Evolutionary conservation across 2,113 vertebrate genomes (phyloP), one percentile per base, ranked within the genome.

Genomic region (Sminthopsis crassicaudata): DNA sequence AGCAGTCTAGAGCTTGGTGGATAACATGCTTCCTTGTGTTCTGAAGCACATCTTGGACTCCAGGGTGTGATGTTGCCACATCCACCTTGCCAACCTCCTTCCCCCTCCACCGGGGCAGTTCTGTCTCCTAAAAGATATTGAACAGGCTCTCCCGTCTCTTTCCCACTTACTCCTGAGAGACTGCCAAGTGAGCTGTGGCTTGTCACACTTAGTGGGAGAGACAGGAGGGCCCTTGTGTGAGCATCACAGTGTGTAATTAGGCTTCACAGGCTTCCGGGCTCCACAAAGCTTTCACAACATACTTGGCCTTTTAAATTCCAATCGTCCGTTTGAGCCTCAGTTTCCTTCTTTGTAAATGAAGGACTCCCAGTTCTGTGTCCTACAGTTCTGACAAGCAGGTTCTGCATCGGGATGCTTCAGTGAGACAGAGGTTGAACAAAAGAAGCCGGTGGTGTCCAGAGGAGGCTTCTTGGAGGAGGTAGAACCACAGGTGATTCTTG

Each of bases 11-110:
- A 11, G 27, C 9, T 76, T 76, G 60, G 60, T 8, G n/a, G 67
- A n/a, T 6, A 8, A 84, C 36, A 84, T 2, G 3, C 42, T 84
- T 84, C n/a, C 16, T 5, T 42, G 67, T 84, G 6, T 84, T 36
- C 7, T 84, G 67, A 84, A 76, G 36, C 67, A 42, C 6, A 42
- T 7, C 67, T 84, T 54, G 23, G 46, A 24, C 48, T 2, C 0
- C 0, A 67, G 92, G 46, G 27, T 5, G 1, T 42, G 67, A n/a
- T 42, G n/a, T 60, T 53, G 91, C 42, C 52, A 94, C 76, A 50
- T 19, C 0, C 10, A 42, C 42, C 16, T n/a, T 14, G 22, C 30
- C 0, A 2, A 36, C 8, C 4, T 30, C 30, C 30, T 16, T 42
- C 25, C 50, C 7, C n/a, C 67, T n/a, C 11, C 10, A 24, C 46